Evolutionary conservation across 2,888 invertebrate species (phyloP).

Genomic region (Aromia moschata): DNA sequence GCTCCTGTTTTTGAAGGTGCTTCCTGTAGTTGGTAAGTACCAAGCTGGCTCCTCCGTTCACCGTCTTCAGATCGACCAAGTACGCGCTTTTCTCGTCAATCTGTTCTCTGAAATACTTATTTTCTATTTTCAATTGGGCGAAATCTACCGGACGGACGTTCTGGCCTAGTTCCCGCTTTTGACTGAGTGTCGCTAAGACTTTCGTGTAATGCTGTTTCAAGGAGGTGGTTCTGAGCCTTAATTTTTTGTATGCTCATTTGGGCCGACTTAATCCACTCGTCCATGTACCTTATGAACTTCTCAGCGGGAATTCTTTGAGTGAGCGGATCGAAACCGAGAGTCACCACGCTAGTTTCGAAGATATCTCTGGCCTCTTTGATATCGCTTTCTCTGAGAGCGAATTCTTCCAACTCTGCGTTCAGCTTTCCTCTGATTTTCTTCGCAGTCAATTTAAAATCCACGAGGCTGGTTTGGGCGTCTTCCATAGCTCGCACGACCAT

Average conservation of each 20-base stretch:
- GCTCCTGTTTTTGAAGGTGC: slow-evolving; percentile 66
- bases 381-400: slow-evolving; percentile 65
- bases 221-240: slow-evolving; percentile 68
- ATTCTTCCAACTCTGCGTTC: slow-evolving; percentile 62
- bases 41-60: slow-evolving; percentile 65
- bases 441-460: slow-evolving; percentile 41
- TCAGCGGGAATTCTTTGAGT: slow-evolving; percentile 73
- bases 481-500: slow-evolving; percentile 49
- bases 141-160: slow-evolving; percentile 71
- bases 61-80: slow-evolving; percentile 35
- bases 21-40: slow-evolving; percentile 68
- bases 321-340: slow-evolving; percentile 62
- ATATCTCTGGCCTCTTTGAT: slow-evolving; percentile 63
- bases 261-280: slow-evolving; percentile 68
- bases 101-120: slow-evolving; percentile 63
- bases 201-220: slow-evolving; percentile 67
- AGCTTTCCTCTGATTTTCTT: slow-evolving; percentile 41
- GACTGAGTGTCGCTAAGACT: slow-evolving; percentile 66
- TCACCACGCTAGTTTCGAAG: slow-evolving; percentile 66
- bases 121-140: slow-evolving; percentile 71
- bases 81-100: slow-evolving; percentile 67
- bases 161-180: slow-evolving; percentile 69
- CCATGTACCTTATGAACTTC: slow-evolving; percentile 66
- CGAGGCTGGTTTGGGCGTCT: slow-evolving; percentile 41
- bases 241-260: slow-evolving; percentile 68